phyloP scores from a whole-genome alignment of 2,888 invertebrate species.

The Poecilus cupreus region DNA sequence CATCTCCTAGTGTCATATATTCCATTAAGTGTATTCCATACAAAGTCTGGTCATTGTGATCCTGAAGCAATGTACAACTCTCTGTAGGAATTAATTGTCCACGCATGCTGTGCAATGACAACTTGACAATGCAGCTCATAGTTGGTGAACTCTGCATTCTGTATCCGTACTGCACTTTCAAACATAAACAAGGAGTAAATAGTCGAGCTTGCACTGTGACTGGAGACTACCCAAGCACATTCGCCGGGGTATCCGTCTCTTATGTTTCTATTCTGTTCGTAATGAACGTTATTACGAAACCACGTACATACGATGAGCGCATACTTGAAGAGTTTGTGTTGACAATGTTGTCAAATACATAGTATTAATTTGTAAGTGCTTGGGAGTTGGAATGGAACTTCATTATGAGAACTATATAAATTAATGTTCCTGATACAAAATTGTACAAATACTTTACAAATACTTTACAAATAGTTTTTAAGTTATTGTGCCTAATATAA shows the following conservation, averaged over 20 bases:
- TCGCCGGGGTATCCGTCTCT: neutral
- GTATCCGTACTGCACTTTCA: neutral
- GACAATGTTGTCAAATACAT: neutral
- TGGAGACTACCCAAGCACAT: too few relatives aligned
- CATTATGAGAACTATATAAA: too few relatives aligned
- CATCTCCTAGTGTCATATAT: too few relatives aligned
- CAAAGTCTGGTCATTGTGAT: constrained; percentile 7
- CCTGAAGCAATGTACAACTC: neutral
- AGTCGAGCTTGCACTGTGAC: neutral
- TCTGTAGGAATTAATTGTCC: neutral
- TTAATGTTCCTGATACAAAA: too few relatives aligned
- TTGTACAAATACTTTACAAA: too few relatives aligned
- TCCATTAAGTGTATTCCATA: neutral
- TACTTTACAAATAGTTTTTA: too few relatives aligned
- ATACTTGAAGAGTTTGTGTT: neutral
- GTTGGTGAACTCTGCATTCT: neutral
- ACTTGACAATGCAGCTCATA: constrained; percentile 7
- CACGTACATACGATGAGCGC: neutral
- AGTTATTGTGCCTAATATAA: too few relatives aligned
- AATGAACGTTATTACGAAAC: constrained; percentile 10
- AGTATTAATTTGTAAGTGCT: neutral
- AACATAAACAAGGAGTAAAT: constrained; percentile 17
- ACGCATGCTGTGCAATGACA: constrained; percentile 2
- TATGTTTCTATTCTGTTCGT: neutral
- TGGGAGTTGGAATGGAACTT: too few relatives aligned